Percentiles rank a stretch among this genome's conserved stretches.
These are phyloP conservation scores for Grus americana DNA, from an alignment of 2,113 vertebrate species.

Conservation along the genomic window DNA sequence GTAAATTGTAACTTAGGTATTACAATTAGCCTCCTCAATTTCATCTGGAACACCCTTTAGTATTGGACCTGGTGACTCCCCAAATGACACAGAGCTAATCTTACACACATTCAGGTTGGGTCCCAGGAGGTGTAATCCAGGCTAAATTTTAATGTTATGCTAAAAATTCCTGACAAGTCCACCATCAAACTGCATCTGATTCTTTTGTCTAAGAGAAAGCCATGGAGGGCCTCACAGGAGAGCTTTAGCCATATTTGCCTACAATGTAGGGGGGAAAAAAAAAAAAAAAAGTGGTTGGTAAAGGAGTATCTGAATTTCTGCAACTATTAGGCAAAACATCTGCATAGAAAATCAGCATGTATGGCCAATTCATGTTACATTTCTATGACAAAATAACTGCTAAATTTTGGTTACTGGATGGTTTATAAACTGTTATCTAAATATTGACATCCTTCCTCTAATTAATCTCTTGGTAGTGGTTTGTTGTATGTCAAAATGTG, in stretches of 20 bases:
- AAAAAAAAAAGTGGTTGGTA: not conserved
- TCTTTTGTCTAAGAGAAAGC: not conserved
- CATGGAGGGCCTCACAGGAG: not conserved
- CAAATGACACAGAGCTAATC: not conserved
- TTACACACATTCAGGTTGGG: not conserved
- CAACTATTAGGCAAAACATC: not conserved
- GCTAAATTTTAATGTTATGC: not conserved
- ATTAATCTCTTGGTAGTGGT: not conserved
- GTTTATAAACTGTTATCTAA: not conserved
- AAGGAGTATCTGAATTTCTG: not conserved
- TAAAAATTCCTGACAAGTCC: not conserved
- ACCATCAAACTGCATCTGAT: not conserved
- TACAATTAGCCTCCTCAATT: not conserved
- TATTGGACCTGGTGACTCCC: not conserved
- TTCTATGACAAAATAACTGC: not conserved
- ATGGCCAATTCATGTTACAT: not conserved
- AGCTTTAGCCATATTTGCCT: not conserved
- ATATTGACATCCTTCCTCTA: not conserved
- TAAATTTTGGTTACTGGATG: not conserved
- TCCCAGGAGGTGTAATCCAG: rapidly evolving
- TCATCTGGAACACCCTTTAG: not conserved
- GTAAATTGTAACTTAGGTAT: not conserved
- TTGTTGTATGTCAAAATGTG: not conserved
- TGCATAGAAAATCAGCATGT: not conserved
- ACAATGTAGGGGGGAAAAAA: not conserved